Percentiles rank a stretch among this genome's conserved stretches.
Evolutionary conservation across 1,140 invertebrate genomes (phyloP).

Genomic region (Condylostylus longicornis): DNA sequence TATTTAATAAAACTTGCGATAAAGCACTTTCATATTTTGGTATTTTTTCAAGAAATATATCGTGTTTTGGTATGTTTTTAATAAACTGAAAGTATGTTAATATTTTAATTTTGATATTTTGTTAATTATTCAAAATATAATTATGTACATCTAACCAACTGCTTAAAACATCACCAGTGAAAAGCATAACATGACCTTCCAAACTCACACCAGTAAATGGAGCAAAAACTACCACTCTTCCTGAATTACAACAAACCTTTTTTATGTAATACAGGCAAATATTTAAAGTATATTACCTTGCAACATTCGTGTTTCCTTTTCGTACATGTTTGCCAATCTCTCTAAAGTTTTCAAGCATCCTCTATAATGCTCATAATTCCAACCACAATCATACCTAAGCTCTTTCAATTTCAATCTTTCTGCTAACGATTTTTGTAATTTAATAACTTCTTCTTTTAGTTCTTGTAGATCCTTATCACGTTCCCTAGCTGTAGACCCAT

Average conservation of each 20-base stretch:
- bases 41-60: constrained; percentile 53
- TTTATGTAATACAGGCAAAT: constrained; percentile 2
- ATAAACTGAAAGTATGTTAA: constrained; percentile 45
- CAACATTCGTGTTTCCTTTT: constrained; percentile 47
- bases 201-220: constrained; percentile 76
- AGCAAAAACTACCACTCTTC: constrained; percentile 63
- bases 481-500: constrained; percentile 43
- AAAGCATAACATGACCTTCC: constrained; percentile 74
- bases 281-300: constrained; percentile 32
- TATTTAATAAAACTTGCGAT: constrained; percentile 62
- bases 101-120: constrained; percentile 6
- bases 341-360: constrained; percentile 66
- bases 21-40: constrained; percentile 71
- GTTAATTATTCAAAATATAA: constrained; percentile 7
- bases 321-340: constrained; percentile 53
- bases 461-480: constrained; percentile 44
- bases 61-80: constrained; percentile 63
- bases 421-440: constrained; percentile 41
- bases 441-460: constrained; percentile 47
- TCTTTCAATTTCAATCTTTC: constrained; percentile 40
- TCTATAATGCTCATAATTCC: constrained; percentile 73
- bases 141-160: constrained; percentile 73
- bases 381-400: constrained; percentile 66
- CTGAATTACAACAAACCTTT: constrained; percentile 25
- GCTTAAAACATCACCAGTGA: constrained; percentile 75